Evolutionary conservation across 2,888 invertebrate species (phyloP), one percentile per base, ranked within the genome.

Genomic region (Drosophila prolongata): DNA sequence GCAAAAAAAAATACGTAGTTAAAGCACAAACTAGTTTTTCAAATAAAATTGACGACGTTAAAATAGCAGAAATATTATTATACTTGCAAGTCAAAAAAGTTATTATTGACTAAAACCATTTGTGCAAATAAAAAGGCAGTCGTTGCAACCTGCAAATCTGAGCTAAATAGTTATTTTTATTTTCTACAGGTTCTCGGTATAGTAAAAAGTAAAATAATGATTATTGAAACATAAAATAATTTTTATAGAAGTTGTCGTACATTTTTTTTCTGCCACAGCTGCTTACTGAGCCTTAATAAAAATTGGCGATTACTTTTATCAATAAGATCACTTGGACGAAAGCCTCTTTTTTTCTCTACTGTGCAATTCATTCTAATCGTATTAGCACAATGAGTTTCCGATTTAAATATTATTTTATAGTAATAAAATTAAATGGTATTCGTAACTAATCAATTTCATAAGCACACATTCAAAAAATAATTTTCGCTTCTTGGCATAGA

Each of bases 271-370:
- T 88, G 90, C 91, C 91, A 96, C 91, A 97, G 95, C 93, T 95
- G 95, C 91, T 95, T 95, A 90, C 97, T 96, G 91, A 97, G 94
- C 90, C 95, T 95, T 55, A 95, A 95, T 79, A 97, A 94, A 92
- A 97, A 96, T 89, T 95, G 95, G 91, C 95, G 95, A 93, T 97
- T 97, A 80, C 93, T 93, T 1, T 97, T 97, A 92, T 97, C 97
- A 69, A 87, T 74, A 90, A 95, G 95, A 92, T 97, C 97, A 2
- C 97, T 97, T 1, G 97, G 97, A 89, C 96, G 96, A 92, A 96
- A 96, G 38, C 97, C 96, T 35, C 97, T 94, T 76, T 94, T 94
- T 56, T 94, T 95, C 89, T 96, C 94, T 71, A 96, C 93, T 14
- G 94, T 93, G 90, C 95, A 95, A 80, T 92, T 91, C 91, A 93